Conservation (phyloP, 2,888 invertebrate species). For the Rhyacophila evoluta region DNA sequence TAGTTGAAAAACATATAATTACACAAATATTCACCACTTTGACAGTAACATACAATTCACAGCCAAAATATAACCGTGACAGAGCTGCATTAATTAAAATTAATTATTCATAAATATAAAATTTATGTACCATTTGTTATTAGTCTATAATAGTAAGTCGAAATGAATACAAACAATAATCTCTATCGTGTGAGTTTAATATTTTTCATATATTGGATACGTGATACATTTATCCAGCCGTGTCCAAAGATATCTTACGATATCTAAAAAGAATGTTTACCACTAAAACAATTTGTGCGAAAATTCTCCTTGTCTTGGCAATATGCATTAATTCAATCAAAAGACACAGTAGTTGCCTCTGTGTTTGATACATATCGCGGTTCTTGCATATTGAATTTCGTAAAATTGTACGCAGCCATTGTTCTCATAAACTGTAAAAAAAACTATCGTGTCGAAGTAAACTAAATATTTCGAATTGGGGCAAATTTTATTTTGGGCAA, state of each 20-base stretch:
- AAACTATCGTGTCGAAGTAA: neutral
- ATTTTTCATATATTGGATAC: too few relatives aligned
- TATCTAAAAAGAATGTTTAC: neutral
- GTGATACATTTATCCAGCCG: too few relatives aligned
- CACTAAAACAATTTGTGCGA: neutral
- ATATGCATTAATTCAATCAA: constrained; percentile 14
- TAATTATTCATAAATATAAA: too few relatives aligned
- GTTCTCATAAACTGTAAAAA: neutral
- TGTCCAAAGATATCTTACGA: too few relatives aligned
- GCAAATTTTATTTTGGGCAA: neutral
- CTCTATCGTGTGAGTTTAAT: too few relatives aligned
- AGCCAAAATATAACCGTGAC: too few relatives aligned
- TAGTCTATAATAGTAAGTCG: too few relatives aligned
- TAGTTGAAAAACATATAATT: too few relatives aligned
- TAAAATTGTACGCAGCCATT: neutral
- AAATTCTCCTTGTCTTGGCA: neutral
- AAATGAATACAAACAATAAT: too few relatives aligned
- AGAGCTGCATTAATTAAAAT: too few relatives aligned
- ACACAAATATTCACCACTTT: too few relatives aligned
- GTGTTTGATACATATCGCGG: neutral
- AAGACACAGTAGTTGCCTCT: neutral
- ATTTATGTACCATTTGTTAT: neutral
- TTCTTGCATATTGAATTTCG: constrained; percentile 14
- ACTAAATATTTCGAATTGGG: constrained; percentile 1
- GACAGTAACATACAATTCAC: too few relatives aligned